phyloP scores from a whole-genome alignment of 2,888 invertebrate genomes.

The Phymatocera aterrima region DNA sequence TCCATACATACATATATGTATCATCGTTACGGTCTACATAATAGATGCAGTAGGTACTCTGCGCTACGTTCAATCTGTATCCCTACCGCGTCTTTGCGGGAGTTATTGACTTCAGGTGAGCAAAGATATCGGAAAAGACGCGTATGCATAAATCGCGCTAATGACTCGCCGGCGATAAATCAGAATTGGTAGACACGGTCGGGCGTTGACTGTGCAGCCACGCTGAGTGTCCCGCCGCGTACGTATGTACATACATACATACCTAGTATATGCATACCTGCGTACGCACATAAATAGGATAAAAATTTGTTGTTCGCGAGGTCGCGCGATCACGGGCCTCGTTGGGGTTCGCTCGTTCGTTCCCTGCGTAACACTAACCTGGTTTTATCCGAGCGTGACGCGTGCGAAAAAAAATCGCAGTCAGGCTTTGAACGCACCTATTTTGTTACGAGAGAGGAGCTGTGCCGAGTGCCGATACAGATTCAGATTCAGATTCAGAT shows the following conservation, averaged over 20 bases:
- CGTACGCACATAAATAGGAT: constrained; percentile 2
- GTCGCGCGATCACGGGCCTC: not conserved
- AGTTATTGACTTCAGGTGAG: constrained; percentile 16
- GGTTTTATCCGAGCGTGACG: constrained; percentile 40
- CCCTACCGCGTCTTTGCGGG: constrained; percentile 14
- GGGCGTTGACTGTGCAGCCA: not conserved
- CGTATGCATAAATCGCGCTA: too few species aligned
- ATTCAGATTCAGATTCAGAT: too few species aligned
- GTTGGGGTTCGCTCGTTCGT: not conserved
- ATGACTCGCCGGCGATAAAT: constrained; percentile 32
- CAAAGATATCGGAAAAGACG: constrained; percentile 7
- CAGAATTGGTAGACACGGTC: constrained; percentile 13
- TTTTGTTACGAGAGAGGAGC: not conserved
- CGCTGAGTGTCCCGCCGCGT: not conserved
- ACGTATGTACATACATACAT: too few species aligned
- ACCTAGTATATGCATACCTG: too few species aligned
- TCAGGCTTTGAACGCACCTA: not conserved
- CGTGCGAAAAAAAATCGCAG: constrained; percentile 22
- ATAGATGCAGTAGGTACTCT: not conserved
- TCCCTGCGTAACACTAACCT: constrained; percentile 42
- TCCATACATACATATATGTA: not conserved
- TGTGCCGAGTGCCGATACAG: too few species aligned
- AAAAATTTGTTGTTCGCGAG: constrained; percentile 29
- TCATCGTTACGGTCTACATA: too few species aligned
- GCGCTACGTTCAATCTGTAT: not conserved